A percentile compares a stretch with the other conserved stretches of the same genome.
These are phyloP conservation scores for Pseudorhiza aurosa DNA, from an alignment of 30 jellyfish, hydroid and myxozoan species.

Conservation along the genomic window DNA sequence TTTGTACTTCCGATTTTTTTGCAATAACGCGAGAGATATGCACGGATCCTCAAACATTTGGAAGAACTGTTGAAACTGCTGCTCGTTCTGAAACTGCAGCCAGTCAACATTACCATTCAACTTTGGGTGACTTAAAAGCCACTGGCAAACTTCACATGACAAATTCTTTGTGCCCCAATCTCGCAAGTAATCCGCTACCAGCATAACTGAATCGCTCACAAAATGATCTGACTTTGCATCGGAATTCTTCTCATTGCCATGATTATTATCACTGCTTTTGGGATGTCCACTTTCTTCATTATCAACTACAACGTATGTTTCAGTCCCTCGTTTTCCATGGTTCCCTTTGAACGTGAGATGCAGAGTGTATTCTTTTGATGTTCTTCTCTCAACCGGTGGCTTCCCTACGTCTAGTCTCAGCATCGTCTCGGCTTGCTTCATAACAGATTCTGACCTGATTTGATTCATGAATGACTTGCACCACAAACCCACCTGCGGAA, in stretches of 20 bases:
- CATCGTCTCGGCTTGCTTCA: slow-evolving; percentile 72
- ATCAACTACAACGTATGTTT: slow-evolving; percentile 63
- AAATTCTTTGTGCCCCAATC: slow-evolving; percentile 64
- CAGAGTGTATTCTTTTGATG: slow-evolving; percentile 32
- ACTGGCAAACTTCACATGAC: slow-evolving; percentile 42
- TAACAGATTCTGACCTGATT: slow-evolving; percentile 78
- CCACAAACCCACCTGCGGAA: slow-evolving; percentile 93
- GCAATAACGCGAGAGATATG: slow-evolving; percentile 44
- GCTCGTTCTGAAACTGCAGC: slow-evolving; percentile 24
- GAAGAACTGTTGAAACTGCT: slow-evolving; percentile 24
- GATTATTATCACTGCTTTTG: neutral
- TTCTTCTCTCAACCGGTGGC: neutral
- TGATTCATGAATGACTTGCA: slow-evolving; percentile 77
- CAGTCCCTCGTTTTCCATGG: slow-evolving; percentile 37
- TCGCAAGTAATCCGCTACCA: slow-evolving; percentile 27
- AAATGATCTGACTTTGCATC: slow-evolving; percentile 5
- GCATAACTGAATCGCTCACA: slow-evolving; percentile 24
- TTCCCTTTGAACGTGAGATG: slow-evolving; percentile 54
- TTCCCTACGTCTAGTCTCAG: slow-evolving; percentile 21
- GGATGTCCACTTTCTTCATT: slow-evolving; percentile 22
- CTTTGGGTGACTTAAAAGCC: slow-evolving; percentile 33
- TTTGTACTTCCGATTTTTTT: slow-evolving; percentile 41
- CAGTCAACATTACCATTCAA: slow-evolving; percentile 8
- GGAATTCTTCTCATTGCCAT: neutral
- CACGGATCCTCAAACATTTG: slow-evolving; percentile 57